Base-by-base conservation (phyloP, 2,888 invertebrate genomes). In the Rambutsinella grinnellia region DNA sequence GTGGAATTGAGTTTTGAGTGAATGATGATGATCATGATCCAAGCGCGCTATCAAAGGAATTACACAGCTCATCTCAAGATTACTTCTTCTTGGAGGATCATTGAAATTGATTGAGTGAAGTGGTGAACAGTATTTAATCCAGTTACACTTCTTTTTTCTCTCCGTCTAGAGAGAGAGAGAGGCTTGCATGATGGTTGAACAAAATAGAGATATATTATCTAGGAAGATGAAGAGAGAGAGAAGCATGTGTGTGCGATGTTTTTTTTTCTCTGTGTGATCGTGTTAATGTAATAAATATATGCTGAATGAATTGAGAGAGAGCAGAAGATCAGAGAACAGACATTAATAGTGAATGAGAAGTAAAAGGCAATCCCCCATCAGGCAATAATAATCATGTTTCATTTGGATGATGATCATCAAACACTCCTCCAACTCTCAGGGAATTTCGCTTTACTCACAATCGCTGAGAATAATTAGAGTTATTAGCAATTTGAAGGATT, bases 401-500 rank as follows among this genome's bases (percentile, higher is more conserved):
- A 76, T 76, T 69, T 65, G 51, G 58, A 69, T 76, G 76, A 76
- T 75, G 75, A 75, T 67, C 36, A 76, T 75, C 67, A 68, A 68
- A 67, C 67, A 75, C n/a, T n/a, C n/a, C n/a, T n/a, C n/a, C n/a
- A n/a, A n/a, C n/a, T n/a, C n/a, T n/a, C n/a, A n/a, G n/a, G n/a
- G n/a, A n/a, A n/a, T n/a, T n/a, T n/a, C n/a, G n/a, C n/a, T n/a
- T n/a, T n/a, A n/a, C n/a, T n/a, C n/a, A n/a, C n/a, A n/a, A n/a
- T 75, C 70, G 69, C 61, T 63, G 51, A 65, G 77, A 81, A 80
- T 82, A 81, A 83, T 83, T 82, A 82, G 82, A 82, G 82, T 82
- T 82, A 83, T 83, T 82, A 83, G 82, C 79, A 81, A 82, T 83
- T 83, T 82, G 78, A 79, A 70, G 76, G 81, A 82, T 82, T 83